A percentile compares a stretch with the other conserved stretches of the same genome.
Conservation (phyloP, 2,113 vertebrate genomes). For the Halcyon malimbica region DNA sequence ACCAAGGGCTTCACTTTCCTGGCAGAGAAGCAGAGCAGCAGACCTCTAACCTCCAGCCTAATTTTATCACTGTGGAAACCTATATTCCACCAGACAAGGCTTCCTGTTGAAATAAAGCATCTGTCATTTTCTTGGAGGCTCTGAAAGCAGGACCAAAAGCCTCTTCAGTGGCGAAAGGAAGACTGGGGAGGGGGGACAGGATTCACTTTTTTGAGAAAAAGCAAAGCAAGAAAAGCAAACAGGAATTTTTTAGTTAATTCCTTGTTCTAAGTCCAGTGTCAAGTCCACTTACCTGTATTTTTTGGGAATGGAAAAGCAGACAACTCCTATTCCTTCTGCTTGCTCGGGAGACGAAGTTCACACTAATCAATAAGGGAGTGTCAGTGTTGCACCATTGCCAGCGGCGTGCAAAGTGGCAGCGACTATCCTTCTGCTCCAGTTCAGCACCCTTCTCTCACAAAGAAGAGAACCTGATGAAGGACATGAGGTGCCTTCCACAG, state of each 20-base stretch:
- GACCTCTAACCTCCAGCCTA: not conserved
- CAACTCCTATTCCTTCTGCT: not conserved
- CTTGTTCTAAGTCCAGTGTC: not conserved
- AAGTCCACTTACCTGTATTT: not conserved
- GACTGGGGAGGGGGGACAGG: accelerated
- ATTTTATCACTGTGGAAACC: not conserved
- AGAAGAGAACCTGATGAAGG: accelerated
- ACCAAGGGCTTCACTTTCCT: not conserved
- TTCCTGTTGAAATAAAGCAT: not conserved
- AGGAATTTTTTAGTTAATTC: not conserved
- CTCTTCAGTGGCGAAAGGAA: not conserved
- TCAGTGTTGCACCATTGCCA: too few relatives aligned
- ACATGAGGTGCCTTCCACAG: accelerated
- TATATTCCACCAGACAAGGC: not conserved
- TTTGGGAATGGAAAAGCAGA: not conserved
- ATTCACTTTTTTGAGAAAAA: not conserved
- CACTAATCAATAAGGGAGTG: accelerated
- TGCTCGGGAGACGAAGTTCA: not conserved
- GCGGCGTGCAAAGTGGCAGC: accelerated
- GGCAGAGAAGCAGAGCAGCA: not conserved
- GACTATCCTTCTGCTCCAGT: not conserved
- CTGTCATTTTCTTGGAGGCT: not conserved
- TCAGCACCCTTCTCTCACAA: not conserved
- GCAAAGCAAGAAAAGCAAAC: not conserved
- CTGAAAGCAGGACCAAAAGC: not conserved